These are phyloP conservation scores for Notospermus geniculatus DNA, from an alignment of 1,140 invertebrate genomes.

Conservation along the genomic window DNA sequence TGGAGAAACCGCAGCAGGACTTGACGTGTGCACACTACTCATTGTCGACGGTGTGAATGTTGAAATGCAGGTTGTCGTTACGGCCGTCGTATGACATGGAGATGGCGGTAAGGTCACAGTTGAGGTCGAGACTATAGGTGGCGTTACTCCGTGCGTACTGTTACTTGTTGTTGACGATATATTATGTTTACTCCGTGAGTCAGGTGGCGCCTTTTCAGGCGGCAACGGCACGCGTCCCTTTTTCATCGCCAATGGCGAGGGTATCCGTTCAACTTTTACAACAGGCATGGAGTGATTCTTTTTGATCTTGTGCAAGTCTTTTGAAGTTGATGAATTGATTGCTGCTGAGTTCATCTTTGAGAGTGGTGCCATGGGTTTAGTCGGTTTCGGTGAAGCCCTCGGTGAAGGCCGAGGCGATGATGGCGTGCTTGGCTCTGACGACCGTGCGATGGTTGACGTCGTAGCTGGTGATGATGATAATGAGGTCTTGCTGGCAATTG, in stretches of 20 bases:
- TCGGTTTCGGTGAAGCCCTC: not conserved
- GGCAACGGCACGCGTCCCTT: not conserved
- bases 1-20: not conserved
- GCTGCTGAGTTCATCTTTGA: not conserved
- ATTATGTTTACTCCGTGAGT: not conserved
- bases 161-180: not conserved
- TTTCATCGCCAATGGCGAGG: constrained; percentile 19
- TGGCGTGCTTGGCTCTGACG: too few species aligned
- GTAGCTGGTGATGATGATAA: constrained; percentile 4
- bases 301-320: constrained; percentile 12
- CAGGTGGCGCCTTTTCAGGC: not conserved
- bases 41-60: not conserved
- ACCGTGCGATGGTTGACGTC: too few species aligned
- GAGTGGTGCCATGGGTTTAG: not conserved
- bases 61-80: not conserved
- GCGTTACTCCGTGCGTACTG: constrained; percentile 2
- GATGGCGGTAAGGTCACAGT: constrained; percentile 1
- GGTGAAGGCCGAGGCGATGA: not conserved
- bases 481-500: constrained; percentile 1
- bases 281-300: constrained; percentile 46
- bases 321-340: not conserved
- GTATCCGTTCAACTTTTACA: constrained; percentile 54
- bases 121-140: not conserved
- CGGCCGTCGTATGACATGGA: not conserved
- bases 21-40: not conserved